A percentile compares a stretch with the other conserved stretches of the same genome.
Conservation (phyloP, 2,797 vertebrate species). For the Leptatherina wallacei region DNA sequence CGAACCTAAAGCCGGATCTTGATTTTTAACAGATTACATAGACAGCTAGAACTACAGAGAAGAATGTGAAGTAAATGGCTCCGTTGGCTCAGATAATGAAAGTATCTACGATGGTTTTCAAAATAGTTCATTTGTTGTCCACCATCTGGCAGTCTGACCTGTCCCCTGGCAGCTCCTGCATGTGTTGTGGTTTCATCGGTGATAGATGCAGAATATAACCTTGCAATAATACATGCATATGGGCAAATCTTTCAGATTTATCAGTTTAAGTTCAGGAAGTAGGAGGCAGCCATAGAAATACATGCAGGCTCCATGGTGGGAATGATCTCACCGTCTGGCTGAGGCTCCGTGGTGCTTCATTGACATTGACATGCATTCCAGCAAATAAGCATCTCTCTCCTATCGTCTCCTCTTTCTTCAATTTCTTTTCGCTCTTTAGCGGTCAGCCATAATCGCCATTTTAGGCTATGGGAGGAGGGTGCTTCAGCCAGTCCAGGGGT, state of each 20-base stretch:
- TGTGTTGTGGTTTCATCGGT: constrained; percentile 57
- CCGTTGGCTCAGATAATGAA: constrained; percentile 10
- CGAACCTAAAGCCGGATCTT: constrained; percentile 51
- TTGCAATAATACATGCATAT: constrained; percentile 42
- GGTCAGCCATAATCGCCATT: constrained; percentile 83
- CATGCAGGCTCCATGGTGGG: constrained; percentile 63
- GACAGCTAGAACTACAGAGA: constrained; percentile 50
- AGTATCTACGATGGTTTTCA: constrained; percentile 25
- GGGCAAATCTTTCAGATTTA: constrained; percentile 56
- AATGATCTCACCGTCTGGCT: constrained; percentile 77
- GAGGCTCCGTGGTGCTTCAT: constrained; percentile 63
- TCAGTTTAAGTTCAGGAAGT: constrained; percentile 69
- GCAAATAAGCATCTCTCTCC: constrained; percentile 62
- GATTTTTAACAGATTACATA: constrained; percentile 51
- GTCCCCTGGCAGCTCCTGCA: constrained; percentile 45
- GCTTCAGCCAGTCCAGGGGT: constrained; percentile 79
- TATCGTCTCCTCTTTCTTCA: constrained; percentile 57
- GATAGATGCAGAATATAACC: constrained; percentile 52
- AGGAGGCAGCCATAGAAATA: constrained; percentile 56
- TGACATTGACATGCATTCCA: constrained; percentile 72
- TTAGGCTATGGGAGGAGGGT: constrained; percentile 83
- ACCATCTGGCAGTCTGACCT: constrained; percentile 40
- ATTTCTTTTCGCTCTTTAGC: constrained; percentile 70
- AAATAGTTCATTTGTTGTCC: constrained; percentile 25
- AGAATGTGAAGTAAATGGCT: constrained; percentile 49